Evolutionary conservation across 92 coral and sea anemone species (phyloP).

Genomic region (Bergia puertoricense): DNA sequence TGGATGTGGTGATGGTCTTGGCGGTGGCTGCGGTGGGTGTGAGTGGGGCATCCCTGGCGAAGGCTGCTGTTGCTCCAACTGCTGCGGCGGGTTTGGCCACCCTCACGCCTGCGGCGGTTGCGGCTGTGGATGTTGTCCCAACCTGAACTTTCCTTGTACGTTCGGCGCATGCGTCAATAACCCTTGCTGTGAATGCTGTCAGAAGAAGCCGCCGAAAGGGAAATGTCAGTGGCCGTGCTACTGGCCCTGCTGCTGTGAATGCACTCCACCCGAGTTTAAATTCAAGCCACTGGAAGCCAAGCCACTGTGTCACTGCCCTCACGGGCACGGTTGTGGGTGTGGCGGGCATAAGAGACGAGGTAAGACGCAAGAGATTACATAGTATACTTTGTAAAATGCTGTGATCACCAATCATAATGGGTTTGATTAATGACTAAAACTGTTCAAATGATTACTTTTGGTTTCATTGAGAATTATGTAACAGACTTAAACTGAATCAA

Average conservation of each 20-base stretch:
- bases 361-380: conserved; percentile 7
- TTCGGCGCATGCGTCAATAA: conserved; percentile 91
- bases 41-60: conserved; percentile 80
- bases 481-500: too few species aligned
- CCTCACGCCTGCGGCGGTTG: conserved; percentile 78
- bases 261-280: conserved; percentile 83
- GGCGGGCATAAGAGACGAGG: conserved; percentile 50
- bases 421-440: background rate
- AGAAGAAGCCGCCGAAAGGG: conserved; percentile 83
- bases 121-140: conserved; percentile 78
- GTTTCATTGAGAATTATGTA: too few species aligned
- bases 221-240: conserved; percentile 92
- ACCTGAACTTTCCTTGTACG: conserved; percentile 84
- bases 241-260: conserved; percentile 91
- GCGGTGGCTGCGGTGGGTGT: conserved; percentile 30
- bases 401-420: too few species aligned
- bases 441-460: too few species aligned
- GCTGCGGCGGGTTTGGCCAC: conserved; percentile 90
- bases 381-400: background rate
- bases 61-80: conserved; percentile 87
- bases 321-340: conserved; percentile 41
- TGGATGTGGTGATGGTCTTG: conserved; percentile 28
- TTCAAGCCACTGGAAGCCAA: conserved; percentile 77
- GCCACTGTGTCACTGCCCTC: conserved; percentile 84
- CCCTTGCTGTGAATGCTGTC: conserved; percentile 87